Evolutionary conservation across 2,113 vertebrate species (phyloP).

Genomic region (Xiphophorus couchianus): DNA sequence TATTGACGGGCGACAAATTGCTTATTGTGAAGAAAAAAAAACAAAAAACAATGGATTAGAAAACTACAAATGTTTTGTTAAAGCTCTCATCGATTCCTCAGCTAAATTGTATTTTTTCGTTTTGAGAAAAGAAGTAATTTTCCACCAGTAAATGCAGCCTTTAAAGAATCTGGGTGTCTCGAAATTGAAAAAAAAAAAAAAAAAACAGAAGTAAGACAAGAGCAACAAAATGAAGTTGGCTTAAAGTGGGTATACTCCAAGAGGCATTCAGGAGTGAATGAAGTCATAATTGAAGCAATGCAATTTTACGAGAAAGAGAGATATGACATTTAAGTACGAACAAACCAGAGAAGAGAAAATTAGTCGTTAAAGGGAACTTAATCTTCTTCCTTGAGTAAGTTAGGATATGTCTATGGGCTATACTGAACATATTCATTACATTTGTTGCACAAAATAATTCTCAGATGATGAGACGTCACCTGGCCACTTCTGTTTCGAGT

Average conservation of each 20-base stretch:
- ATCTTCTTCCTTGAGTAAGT: not conserved
- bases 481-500: too few species aligned
- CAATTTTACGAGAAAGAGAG: slow-evolving; percentile 7
- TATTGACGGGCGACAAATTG: slow-evolving; percentile 12
- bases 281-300: slow-evolving; percentile 30
- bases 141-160: slow-evolving; percentile 25
- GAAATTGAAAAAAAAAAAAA: not conserved
- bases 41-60: slow-evolving; percentile 25
- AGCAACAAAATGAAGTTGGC: slow-evolving; percentile 18
- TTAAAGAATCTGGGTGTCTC: slow-evolving; percentile 15
- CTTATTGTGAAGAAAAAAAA: slow-evolving; percentile 20
- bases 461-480: too few species aligned
- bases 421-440: too few species aligned
- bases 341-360: not conserved
- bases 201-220: slow-evolving; percentile 17
- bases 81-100: slow-evolving; percentile 21
- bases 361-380: not conserved
- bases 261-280: not conserved
- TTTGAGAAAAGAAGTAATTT: slow-evolving; percentile 36
- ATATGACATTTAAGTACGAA: slow-evolving; percentile 28
- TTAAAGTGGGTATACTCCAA: not conserved
- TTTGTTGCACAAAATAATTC: too few species aligned
- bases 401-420: too few species aligned
- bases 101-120: slow-evolving; percentile 33
- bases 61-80: slow-evolving; percentile 45